Evolutionary conservation across 2,797 vertebrate genomes (phyloP), one percentile per base, ranked within the genome.

Genomic region (Sternotherus odoratus): DNA sequence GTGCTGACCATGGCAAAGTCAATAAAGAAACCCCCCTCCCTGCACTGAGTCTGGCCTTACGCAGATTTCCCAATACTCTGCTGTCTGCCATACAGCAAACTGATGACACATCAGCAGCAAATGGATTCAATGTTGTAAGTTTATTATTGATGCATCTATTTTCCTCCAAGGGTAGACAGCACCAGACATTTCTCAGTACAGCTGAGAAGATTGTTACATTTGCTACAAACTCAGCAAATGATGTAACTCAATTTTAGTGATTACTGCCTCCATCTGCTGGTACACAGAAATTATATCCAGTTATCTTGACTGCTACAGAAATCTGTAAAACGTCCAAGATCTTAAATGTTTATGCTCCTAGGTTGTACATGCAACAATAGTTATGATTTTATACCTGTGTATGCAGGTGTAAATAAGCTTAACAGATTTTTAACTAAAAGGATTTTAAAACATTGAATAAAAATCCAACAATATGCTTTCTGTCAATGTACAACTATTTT

Each of bases 121-220:
- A 21, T 66, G n/a, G 80, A 90, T 50, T 50, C 82, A 57, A 46
- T 51, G 16, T 9, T 46, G 24, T 48, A 75, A 30, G 26, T 75
- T 46, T 13, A 75, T 43, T 75, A 30, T 24, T 28, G 26, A 46
- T 5, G 7, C 6, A 46, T 46, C 12, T 48, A 30, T 69, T 88
- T 69, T 63, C 84, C 93, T 54, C 66, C 84, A 92, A 90, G 75
- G 23, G 82, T 63, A 78, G 63, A 92, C 8, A 53, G 79, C 79
- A 88, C 82, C 46, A 63, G 36, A 79, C 13, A 26, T 50, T 88
- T 77, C 36, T 79, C 36, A 92, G 77, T 23, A 82, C 74, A 82
- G 49, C n/a, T 81, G 57, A 75, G 24, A 60, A 21, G 77, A 36
- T 39, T 88, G 21, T 63, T 36, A 21, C 39, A 82, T 12, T 85